Evolutionary conservation across 2,113 vertebrate species (phyloP).

Genomic region (Nanorana parkeri): DNA sequence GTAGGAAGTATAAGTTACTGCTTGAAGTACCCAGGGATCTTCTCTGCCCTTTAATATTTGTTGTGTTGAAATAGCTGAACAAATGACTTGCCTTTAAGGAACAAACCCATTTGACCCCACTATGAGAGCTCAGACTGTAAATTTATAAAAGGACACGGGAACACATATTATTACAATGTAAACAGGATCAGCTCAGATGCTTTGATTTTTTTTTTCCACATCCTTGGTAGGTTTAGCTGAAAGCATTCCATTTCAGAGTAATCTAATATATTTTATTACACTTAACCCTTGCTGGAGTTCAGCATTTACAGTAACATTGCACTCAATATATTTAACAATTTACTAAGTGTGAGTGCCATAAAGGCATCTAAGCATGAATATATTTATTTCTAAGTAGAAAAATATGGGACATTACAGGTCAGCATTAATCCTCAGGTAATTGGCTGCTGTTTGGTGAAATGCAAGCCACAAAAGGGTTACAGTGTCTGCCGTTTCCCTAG

Average conservation of each 20-base stretch:
- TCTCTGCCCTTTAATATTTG: conserved; percentile 58
- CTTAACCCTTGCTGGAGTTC: background rate
- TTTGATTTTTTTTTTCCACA: background rate
- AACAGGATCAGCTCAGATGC: conserved; percentile 59
- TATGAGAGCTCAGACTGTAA: conserved; percentile 56
- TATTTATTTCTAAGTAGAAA: background rate
- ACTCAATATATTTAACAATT: background rate
- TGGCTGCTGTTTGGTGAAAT: background rate
- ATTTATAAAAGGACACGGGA: conserved; percentile 65
- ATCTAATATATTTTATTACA: background rate
- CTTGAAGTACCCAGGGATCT: conserved; percentile 41
- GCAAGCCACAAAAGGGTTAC: conserved; percentile 21
- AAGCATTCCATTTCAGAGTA: background rate
- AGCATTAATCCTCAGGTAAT: background rate
- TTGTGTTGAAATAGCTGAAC: conserved; percentile 55
- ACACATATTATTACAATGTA: conserved; percentile 69
- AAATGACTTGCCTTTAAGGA: conserved; percentile 60
- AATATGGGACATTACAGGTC: conserved; percentile 1
- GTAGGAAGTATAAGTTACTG: conserved; percentile 37
- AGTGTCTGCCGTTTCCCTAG: conserved; percentile 58
- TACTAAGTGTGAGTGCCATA: background rate
- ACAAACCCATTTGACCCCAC: conserved; percentile 65
- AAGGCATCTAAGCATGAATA: background rate
- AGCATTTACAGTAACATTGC: no score
- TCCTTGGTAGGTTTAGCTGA: background rate